Base-by-base conservation (phyloP, 1,140 invertebrate species). In the Aporrectodea caliginosa region DNA sequence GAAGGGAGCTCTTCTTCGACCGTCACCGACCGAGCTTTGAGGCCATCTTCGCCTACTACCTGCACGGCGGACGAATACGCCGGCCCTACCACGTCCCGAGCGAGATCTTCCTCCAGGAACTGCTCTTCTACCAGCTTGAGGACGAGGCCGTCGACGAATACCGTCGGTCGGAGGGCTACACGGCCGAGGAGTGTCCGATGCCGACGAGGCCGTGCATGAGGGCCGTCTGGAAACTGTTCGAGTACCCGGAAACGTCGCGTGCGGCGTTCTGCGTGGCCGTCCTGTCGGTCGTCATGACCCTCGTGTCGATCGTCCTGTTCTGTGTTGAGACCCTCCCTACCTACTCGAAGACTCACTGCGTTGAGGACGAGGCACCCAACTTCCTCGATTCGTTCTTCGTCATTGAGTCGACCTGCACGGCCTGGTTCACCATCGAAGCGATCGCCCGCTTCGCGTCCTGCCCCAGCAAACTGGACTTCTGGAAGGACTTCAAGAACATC, bases 21-120 rank as follows among this genome's bases (percentile, higher is more conserved):
- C 80, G 88, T 35, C 87, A 89, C 81, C 81, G 88, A 78, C 86
- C 88, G 12, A 87, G 87, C 72, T 90, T 90, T 82, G 88, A 89
- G 77, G 88, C 97, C 87, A 98, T 99, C 90, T 92, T 99, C 84
- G 98, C 99, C 89, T 99, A 98, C 90, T 99, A 99, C 90, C 84
- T 87, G 80, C 86, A 87, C 82, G 86, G 87, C 12, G 88, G 87
- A 2, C 82, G 83, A 68, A 73, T 89, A 2, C 79, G 84, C 34
- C 74, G 86, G 35, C 88, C 88, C 0, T 85, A 85, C 1, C 83
- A 84, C 0, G 87, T 89, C 0, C 85, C 87, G 16, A 85, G 87
- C 75, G 88, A 89, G 75, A 84, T 88, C 16, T 89, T 89, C 80
- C 82, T 88, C 12, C 80, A 83, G 6, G 88, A 89, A 81, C 76